phyloP scores from a whole-genome alignment of 2,113 vertebrate genomes.

The Pseudopipra pipra region DNA sequence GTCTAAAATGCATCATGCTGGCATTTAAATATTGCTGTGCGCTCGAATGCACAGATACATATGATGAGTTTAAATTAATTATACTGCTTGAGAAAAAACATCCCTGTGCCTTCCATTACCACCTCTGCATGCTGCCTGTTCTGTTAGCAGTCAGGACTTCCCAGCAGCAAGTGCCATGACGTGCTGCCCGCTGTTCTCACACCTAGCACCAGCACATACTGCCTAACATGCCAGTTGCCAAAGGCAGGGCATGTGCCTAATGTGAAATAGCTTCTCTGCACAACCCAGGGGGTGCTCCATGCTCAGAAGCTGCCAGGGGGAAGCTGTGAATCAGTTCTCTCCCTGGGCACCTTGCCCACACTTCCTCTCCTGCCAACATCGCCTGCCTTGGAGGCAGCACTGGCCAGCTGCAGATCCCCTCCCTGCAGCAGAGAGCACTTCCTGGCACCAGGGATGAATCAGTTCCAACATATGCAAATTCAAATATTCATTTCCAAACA shows the following conservation, averaged over 20 bases:
- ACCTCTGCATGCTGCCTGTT: constrained; percentile 36
- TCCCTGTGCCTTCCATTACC: constrained; percentile 4
- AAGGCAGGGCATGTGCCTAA: constrained; percentile 28
- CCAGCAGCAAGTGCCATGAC: constrained; percentile 20
- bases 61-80: constrained; percentile 24
- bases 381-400: constrained; percentile 39
- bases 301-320: constrained; percentile 46
- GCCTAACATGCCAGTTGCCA: constrained; percentile 21
- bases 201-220: neutral
- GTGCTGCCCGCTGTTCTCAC: constrained; percentile 36
- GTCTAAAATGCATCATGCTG: constrained; percentile 8
- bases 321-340: constrained; percentile 59
- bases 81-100: neutral
- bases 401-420: constrained; percentile 44
- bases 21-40: neutral
- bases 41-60: neutral
- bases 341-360: constrained; percentile 38
- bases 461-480: constrained; percentile 45
- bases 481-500: constrained; percentile 41
- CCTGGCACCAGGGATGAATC: constrained; percentile 38
- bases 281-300: constrained; percentile 17
- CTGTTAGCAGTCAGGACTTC: constrained; percentile 19
- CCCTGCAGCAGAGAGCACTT: neutral
- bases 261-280: constrained; percentile 33
- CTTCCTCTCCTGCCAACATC: constrained; percentile 38